Conservation (phyloP, 1,140 invertebrate species). For the Leucophenga varia region DNA sequence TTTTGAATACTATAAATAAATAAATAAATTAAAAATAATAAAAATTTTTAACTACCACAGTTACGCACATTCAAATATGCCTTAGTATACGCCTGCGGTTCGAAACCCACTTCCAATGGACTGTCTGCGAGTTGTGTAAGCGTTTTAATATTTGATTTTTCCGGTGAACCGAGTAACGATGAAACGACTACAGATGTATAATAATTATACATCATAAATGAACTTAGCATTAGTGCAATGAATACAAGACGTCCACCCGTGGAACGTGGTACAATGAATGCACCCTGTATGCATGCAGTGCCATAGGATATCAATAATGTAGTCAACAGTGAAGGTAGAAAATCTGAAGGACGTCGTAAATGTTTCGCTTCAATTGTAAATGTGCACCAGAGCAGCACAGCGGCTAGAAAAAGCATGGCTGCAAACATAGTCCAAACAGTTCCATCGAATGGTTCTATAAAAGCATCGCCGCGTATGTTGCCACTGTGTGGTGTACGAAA, state of each 20-base stretch:
- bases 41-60: no score
- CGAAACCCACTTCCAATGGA: constrained; percentile 36
- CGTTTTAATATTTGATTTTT: constrained; percentile 43
- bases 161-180: constrained; percentile 41
- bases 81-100: constrained; percentile 38
- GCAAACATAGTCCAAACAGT: constrained; percentile 40
- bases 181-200: constrained; percentile 52
- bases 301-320: constrained; percentile 40
- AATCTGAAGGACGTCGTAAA: constrained; percentile 17
- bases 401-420: constrained; percentile 23
- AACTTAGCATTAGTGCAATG: constrained; percentile 34
- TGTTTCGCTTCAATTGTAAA: constrained; percentile 35
- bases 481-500: constrained; percentile 48
- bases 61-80: constrained; percentile 47
- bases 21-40: constrained; percentile 1
- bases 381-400: constrained; percentile 31
- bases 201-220: constrained; percentile 53
- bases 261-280: constrained; percentile 33
- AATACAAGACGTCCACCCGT: constrained; percentile 36
- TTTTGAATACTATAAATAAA: constrained; percentile 23
- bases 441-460: constrained; percentile 37
- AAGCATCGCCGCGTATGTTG: constrained; percentile 34
- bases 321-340: constrained; percentile 34
- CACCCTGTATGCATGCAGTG: constrained; percentile 46
- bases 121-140: constrained; percentile 46